Conservation (phyloP, 2,797 vertebrate species). For the Corythornis leucogaster region DNA sequence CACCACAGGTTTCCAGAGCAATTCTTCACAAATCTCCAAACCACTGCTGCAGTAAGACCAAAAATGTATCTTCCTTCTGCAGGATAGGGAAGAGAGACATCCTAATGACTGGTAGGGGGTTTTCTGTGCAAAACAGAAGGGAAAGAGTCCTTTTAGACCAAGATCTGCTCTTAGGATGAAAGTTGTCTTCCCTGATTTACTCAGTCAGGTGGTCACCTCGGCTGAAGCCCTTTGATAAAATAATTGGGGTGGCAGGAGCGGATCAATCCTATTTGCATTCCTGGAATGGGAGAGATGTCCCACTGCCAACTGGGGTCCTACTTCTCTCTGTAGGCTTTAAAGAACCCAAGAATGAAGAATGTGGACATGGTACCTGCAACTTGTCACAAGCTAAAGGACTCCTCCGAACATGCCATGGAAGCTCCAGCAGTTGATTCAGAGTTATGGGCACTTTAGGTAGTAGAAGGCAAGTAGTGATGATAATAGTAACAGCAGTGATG, state of each 20-base stretch:
- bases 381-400: background rate
- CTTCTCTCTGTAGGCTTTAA: fast-evolving
- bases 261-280: too few species aligned
- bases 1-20: background rate
- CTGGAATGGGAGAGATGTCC: background rate
- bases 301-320: background rate
- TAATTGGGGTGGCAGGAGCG: background rate
- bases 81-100: background rate
- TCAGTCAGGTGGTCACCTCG: background rate
- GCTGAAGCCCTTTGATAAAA: background rate
- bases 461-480: background rate
- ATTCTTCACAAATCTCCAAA: background rate
- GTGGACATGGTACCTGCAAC: fast-evolving
- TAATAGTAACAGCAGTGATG: background rate
- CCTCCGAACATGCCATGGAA: fast-evolving
- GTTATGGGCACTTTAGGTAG: background rate
- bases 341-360: background rate
- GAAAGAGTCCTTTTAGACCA: background rate
- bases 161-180: background rate
- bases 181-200: background rate
- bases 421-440: background rate
- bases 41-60: fast-evolving
- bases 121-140: background rate
- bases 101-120: fast-evolving
- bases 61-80: fast-evolving